Base-by-base conservation (phyloP, 2,113 vertebrate genomes). In the Myrmecobius fasciatus region DNA sequence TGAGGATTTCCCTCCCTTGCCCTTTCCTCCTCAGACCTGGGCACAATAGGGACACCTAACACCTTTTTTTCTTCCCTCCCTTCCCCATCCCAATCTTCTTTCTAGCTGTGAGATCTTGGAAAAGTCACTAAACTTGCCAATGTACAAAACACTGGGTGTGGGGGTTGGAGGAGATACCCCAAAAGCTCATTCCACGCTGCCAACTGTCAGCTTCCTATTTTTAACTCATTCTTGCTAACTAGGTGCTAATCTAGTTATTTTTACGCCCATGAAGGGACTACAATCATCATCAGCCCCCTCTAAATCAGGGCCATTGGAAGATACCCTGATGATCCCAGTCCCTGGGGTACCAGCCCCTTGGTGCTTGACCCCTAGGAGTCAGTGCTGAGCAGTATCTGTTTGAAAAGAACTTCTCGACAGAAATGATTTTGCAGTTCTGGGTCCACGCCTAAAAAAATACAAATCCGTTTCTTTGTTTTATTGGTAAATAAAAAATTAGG, bases 151-250 rank as follows among this genome's bases (percentile, higher is more conserved):
- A 17, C 36, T 20, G 60, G 60, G 60, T 36, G 67, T n/a, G 36
- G 7, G 20, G 67, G 17, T 83, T 83, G 67, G n/a, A 83, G 67
- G 36, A 83, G 67, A 83, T 8, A 83, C 36, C 36, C 43, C 20
- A 83, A 83, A 83, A 43, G 36, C 67, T 83, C 67, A 83, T 83
- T 83, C n/a, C 67, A 43, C 43, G 36, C n/a, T 43, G n/a, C 67
- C 67, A 83, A 43, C 67, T 83, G 67, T 43, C 24, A 43, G 67
- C 67, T 43, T 83, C 67, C 67, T 83, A 83, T 83, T 83, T 83
- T 83, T 83, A 83, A 83, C n/a, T 83, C 67, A 43, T 83, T 83
- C 67, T 83, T 83, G 67, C 67, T 83, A 83, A 83, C 67, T 83
- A 83, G 67, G 67, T 83, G 67, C n/a, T 83, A 83, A 83, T 83